Base-by-base conservation (phyloP, 2,113 vertebrate genomes). In the Telmatochromis sp. region DNA sequence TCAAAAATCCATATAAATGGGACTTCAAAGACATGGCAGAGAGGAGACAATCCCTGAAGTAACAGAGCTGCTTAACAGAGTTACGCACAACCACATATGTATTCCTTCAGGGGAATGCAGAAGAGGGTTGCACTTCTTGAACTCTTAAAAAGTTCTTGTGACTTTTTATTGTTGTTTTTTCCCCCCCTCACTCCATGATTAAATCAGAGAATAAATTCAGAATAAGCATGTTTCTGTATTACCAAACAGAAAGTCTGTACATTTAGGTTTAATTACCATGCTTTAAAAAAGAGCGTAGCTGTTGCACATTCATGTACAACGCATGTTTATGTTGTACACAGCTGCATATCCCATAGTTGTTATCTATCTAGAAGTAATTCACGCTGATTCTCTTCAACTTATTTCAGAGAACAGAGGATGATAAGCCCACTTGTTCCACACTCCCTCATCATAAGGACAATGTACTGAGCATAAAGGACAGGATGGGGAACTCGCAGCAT, bases 381-480 rank as follows among this genome's bases (percentile, higher is more conserved):
- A 51, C 15, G 2, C 26, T 13, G 21, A 9, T 79, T 40, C 42
- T 82, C 47, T 82, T 90, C 82, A 47, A 70, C 81, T 63, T 60
- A 96, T 97, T 96, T 95, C 89, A 98, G 97, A 95, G 97, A 97
- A 87, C 95, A 21, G 97, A 98, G 73, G 97, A 99, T 47, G 97
- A 98, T 85, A 97, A 96, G 4, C 98, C 98, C 33, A 98, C 98
- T 26, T 99, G 98, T 19, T 99, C 98, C 81, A 97, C 97, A 23
- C 97, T 97, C 87, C 96, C 96, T 87, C 97, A 97, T 1, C 97
- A 97, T 92, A 98, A 97, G 88, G 97, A 98, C 85, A 97, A 96
- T 15, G 95, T 97, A 1, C 94, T 96, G 58, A 97, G 96, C 37
- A 95, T 96, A 68, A 98, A 97, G 2, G 97, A 98, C 81, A 96